These are phyloP conservation scores for Chamaetylas fuelleborni DNA, from an alignment of 2,113 vertebrate genomes.

Conservation along the genomic window DNA sequence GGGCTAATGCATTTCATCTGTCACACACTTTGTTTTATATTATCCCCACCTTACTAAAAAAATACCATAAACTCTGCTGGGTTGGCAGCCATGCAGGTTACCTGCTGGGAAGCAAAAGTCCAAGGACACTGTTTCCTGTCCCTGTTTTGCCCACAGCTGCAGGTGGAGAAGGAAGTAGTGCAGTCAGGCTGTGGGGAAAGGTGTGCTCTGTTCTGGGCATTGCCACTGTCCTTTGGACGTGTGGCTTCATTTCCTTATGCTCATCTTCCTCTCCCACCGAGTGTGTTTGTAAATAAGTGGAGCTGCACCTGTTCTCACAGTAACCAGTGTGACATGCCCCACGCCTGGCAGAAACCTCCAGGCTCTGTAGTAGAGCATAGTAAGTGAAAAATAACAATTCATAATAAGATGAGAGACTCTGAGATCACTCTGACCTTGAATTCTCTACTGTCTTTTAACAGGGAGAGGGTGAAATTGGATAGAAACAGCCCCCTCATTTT, in stretches of 20 bases:
- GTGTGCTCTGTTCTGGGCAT: neutral
- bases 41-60: conserved; percentile 49
- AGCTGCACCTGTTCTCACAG: neutral
- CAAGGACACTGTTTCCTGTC: neutral
- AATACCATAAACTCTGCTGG: neutral
- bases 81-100: neutral
- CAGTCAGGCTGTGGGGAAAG: neutral
- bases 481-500: conserved; percentile 50
- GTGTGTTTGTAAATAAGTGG: neutral
- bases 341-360: neutral
- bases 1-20: conserved; percentile 65
- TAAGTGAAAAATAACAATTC: conserved; percentile 45
- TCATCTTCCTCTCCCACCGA: neutral
- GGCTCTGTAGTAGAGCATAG: neutral
- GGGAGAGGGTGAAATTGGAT: conserved; percentile 43
- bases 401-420: conserved; percentile 58
- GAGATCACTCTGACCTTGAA: conserved; percentile 59
- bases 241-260: neutral
- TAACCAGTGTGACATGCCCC: neutral
- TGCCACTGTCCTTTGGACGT: neutral
- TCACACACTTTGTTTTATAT: conserved; percentile 42
- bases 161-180: neutral
- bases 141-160: neutral
- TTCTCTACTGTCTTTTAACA: conserved; percentile 50
- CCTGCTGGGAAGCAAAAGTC: neutral